phyloP scores from a whole-genome alignment of 2,888 invertebrate species.

The Drosophila maculinotata region DNA sequence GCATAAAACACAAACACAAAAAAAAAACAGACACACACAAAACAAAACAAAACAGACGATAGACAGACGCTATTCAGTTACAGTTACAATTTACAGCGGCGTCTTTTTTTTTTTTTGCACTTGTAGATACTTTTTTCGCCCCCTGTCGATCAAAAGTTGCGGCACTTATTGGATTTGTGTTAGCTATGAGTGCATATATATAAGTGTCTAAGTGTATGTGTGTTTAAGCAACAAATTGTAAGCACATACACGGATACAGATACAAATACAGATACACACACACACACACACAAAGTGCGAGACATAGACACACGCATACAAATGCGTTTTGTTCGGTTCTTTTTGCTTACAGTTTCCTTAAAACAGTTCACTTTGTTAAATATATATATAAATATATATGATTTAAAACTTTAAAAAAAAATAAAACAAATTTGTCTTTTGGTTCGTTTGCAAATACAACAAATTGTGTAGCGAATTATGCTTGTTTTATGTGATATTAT shows the following conservation, averaged over 20 bases:
- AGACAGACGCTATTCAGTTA: conserved; percentile 22
- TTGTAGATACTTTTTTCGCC: conserved; percentile 60
- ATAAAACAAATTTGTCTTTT: too few relatives aligned
- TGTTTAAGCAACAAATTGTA: conserved; percentile 40
- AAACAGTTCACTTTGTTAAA: conserved; percentile 51
- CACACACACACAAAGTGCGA: conserved; percentile 4
- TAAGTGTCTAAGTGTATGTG: background rate
- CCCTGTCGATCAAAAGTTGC: conserved; percentile 22
- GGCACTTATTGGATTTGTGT: conserved; percentile 29
- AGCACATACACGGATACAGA: conserved; percentile 31
- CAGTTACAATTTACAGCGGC: conserved; percentile 20
- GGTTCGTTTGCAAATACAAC: background rate
- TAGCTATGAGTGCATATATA: background rate
- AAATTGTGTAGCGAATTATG: background rate
- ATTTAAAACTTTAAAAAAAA: conserved; percentile 12
- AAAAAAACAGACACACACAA: background rate
- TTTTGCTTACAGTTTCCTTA: conserved; percentile 50
- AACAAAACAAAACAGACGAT: conserved; percentile 43
- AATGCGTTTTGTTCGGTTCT: conserved; percentile 24
- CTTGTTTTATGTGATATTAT: conserved; percentile 17
- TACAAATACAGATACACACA: conserved; percentile 29
- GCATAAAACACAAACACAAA: conserved; percentile 10
- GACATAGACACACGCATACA: conserved; percentile 30
- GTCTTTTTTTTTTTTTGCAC: conserved; percentile 34
- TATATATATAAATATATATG: conserved; percentile 8